phyloP scores from a whole-genome alignment of 2,113 vertebrate species.

The Scomber japonicus region DNA sequence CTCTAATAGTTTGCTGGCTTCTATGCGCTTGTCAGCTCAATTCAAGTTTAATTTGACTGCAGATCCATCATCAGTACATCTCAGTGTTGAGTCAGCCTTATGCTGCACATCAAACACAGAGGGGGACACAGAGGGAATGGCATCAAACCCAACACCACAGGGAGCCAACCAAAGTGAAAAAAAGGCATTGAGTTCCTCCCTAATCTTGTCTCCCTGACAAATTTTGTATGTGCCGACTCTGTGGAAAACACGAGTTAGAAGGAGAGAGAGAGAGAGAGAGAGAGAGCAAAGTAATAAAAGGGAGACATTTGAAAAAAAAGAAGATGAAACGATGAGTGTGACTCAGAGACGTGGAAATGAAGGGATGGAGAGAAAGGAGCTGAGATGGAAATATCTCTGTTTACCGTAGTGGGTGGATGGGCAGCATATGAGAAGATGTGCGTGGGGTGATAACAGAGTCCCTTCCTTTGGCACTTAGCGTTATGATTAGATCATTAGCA shows the following conservation, averaged over 20 bases:
- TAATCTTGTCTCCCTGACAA: conserved; percentile 66
- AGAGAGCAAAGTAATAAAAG: conserved; percentile 39
- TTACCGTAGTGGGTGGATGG: conserved; percentile 61
- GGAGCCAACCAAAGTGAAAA: conserved; percentile 60
- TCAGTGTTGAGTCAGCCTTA: conserved; percentile 65
- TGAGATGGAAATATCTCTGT: conserved; percentile 67
- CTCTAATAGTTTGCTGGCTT: conserved; percentile 57
- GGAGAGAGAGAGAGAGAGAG: conserved; percentile 28
- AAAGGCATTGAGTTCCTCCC: conserved; percentile 55
- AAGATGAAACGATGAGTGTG: conserved; percentile 58
- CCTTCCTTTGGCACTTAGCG: conserved; percentile 31
- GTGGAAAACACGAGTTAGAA: conserved; percentile 62
- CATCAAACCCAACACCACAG: conserved; percentile 63
- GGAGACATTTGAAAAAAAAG: conserved; percentile 22
- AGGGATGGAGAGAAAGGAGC: conserved; percentile 29
- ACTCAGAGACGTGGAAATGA: conserved; percentile 58
- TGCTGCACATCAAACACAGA: conserved; percentile 67
- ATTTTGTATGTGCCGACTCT: conserved; percentile 57
- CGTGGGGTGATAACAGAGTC: conserved; percentile 61
- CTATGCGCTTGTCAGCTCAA: conserved; percentile 53
- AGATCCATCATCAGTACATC: conserved; percentile 71
- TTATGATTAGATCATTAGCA: conserved; percentile 57
- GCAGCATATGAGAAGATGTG: conserved; percentile 58
- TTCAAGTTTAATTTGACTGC: conserved; percentile 69
- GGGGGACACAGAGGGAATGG: conserved; percentile 58